A percentile compares a stretch with the other conserved stretches of the same genome.
These are phyloP conservation scores for Poecilia latipinna DNA, from an alignment of 2,113 vertebrate species.

Conservation along the genomic window DNA sequence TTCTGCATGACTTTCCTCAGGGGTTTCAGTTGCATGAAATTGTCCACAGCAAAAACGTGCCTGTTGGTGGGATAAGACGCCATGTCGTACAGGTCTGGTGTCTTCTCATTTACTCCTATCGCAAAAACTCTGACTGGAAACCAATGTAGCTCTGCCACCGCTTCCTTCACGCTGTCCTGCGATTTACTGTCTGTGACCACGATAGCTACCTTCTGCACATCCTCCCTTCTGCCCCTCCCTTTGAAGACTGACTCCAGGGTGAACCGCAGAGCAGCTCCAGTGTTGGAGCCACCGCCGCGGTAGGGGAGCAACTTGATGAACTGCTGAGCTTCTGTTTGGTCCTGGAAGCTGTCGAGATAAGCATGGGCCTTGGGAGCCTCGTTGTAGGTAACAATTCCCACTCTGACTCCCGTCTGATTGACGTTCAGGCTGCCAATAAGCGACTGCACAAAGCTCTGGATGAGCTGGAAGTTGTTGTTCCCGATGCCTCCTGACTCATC, in stretches of 20 bases:
- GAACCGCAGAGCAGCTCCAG: slow-evolving; percentile 77
- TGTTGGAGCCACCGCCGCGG: slow-evolving; percentile 56
- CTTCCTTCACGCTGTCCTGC: slow-evolving; percentile 60
- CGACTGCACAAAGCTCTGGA: slow-evolving; percentile 73
- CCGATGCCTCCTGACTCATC: slow-evolving; percentile 74
- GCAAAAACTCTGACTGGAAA: slow-evolving; percentile 74
- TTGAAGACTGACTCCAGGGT: slow-evolving; percentile 69
- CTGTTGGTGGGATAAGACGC: slow-evolving; percentile 72
- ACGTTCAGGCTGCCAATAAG: slow-evolving; percentile 70
- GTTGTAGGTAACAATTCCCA: slow-evolving; percentile 80
- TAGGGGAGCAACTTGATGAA: slow-evolving; percentile 75
- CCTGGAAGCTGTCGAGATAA: slow-evolving; percentile 70
- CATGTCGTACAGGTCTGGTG: slow-evolving; percentile 63
- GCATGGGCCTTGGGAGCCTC: slow-evolving; percentile 52
- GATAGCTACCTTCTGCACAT: slow-evolving; percentile 77
- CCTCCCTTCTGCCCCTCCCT: slow-evolving; percentile 68
- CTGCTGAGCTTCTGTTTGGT: slow-evolving; percentile 68
- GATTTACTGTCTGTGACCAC: slow-evolving; percentile 79
- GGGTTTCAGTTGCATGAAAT: slow-evolving; percentile 68
- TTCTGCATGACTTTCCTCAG: slow-evolving; percentile 69
- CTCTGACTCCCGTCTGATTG: slow-evolving; percentile 43
- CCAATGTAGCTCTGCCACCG: slow-evolving; percentile 69
- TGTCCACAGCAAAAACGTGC: slow-evolving; percentile 67
- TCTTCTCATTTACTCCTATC: slow-evolving; percentile 68
- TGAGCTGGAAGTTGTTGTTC: slow-evolving; percentile 59